Percentiles rank a stretch among this genome's conserved stretches.
Conservation (phyloP, 2,113 vertebrate species). For the Paradoxurus hermaphroditus region DNA sequence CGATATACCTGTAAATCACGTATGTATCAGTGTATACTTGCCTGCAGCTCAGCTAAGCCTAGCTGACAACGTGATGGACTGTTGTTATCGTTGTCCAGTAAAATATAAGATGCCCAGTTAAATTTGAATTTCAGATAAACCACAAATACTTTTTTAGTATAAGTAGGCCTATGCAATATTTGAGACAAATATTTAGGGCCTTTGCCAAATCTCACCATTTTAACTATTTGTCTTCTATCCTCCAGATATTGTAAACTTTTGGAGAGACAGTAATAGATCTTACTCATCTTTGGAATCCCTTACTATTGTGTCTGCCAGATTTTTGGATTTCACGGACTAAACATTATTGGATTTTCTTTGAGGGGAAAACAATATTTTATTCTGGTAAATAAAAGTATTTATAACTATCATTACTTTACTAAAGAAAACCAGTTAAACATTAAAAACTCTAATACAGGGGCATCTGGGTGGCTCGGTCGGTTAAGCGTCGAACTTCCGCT, state of each 20-base stretch:
- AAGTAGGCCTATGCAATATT: not conserved
- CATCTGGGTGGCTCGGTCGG: too few relatives aligned
- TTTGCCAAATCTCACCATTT: not conserved
- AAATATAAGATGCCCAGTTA: not conserved
- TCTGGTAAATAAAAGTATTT: not conserved
- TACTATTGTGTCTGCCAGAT: not conserved
- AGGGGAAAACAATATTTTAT: not conserved
- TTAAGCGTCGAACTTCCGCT: too few relatives aligned
- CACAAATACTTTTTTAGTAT: not conserved
- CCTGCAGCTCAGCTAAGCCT: not conserved
- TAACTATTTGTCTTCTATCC: not conserved
- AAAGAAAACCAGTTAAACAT: slow-evolving; percentile 25
- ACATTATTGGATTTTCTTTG: not conserved
- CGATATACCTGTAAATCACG: not conserved
- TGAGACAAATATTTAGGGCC: slow-evolving; percentile 8
- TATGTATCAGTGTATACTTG: not conserved
- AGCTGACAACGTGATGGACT: not conserved
- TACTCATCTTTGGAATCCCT: not conserved
- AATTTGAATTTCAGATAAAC: slow-evolving; percentile 22
- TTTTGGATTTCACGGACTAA: not conserved
- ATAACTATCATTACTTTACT: not conserved
- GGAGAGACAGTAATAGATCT: not conserved
- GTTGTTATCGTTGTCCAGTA: not conserved
- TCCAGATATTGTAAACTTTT: not conserved
- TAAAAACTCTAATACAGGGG: not conserved